Conservation (phyloP, 2,888 invertebrate genomes). For the Coenonympha arcania region DNA sequence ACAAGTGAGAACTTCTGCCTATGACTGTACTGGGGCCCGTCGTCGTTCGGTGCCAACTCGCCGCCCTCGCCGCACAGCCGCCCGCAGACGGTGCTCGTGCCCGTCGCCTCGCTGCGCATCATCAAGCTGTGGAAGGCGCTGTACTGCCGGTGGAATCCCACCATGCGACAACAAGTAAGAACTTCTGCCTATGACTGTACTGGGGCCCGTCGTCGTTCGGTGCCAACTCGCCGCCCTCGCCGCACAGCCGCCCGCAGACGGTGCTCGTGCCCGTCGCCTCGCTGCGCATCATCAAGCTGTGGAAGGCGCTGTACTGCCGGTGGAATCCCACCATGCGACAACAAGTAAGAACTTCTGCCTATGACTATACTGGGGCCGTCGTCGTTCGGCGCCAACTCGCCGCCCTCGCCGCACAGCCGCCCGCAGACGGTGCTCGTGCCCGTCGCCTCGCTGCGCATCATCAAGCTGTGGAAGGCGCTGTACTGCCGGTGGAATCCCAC, state of each 20-base stretch:
- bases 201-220: conserved; percentile 77
- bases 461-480: conserved; percentile 96
- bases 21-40: conserved; percentile 83
- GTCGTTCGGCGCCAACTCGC: conserved; percentile 79
- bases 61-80: conserved; percentile 84
- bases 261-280: conserved; percentile 91
- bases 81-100: conserved; percentile 79
- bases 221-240: conserved; percentile 83
- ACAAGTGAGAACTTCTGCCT: conserved; percentile 76
- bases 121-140: conserved; percentile 97
- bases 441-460: conserved; percentile 72
- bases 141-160: conserved; percentile 98
- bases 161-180: conserved; percentile 88
- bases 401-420: conserved; percentile 83
- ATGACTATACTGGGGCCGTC: conserved; percentile 80
- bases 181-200: conserved; percentile 82
- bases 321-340: conserved; percentile 98
- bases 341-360: conserved; percentile 76
- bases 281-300: conserved; percentile 91
- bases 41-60: conserved; percentile 77
- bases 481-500: conserved; percentile 99
- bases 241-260: conserved; percentile 77
- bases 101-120: conserved; percentile 90
- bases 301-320: conserved; percentile 96
- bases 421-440: conserved; percentile 82